These are phyloP conservation scores for Chelonia mydas DNA, from an alignment of 2,797 vertebrate genomes.

Conservation along the genomic window DNA sequence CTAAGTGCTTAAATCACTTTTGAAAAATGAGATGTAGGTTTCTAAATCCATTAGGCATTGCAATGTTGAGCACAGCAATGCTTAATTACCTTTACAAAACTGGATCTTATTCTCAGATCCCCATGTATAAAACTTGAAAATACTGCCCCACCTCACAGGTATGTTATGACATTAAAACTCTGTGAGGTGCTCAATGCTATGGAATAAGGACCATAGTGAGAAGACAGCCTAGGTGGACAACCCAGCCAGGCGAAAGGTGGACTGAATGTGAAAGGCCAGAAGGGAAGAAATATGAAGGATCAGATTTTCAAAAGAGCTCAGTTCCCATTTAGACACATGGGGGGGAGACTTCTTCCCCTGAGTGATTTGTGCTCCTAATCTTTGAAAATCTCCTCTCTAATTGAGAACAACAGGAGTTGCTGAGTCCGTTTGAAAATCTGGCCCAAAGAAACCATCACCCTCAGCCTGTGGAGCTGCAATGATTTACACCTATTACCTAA, in stretches of 20 bases:
- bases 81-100: too few species aligned
- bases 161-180: not conserved
- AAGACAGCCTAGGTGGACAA: not conserved
- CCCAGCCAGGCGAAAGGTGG: not conserved
- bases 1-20: too few species aligned
- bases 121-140: not conserved
- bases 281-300: not conserved
- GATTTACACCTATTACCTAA: conserved; percentile 38
- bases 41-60: too few species aligned
- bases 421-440: not conserved
- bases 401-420: not conserved
- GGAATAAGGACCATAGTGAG: not conserved
- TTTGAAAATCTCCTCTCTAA: not conserved
- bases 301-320: not conserved
- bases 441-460: not conserved
- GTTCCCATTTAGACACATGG: not conserved
- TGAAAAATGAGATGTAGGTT: too few species aligned
- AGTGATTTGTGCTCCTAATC: not conserved
- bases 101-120: not conserved
- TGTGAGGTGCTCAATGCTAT: not conserved
- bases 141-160: not conserved
- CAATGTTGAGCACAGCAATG: too few species aligned
- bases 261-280: not conserved
- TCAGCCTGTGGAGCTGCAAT: conserved; percentile 24
- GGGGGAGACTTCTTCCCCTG: not conserved